A percentile compares a stretch with the other conserved stretches of the same genome.
Conservation (phyloP, 2,113 vertebrate species). For the Hippocampus zosterae region DNA sequence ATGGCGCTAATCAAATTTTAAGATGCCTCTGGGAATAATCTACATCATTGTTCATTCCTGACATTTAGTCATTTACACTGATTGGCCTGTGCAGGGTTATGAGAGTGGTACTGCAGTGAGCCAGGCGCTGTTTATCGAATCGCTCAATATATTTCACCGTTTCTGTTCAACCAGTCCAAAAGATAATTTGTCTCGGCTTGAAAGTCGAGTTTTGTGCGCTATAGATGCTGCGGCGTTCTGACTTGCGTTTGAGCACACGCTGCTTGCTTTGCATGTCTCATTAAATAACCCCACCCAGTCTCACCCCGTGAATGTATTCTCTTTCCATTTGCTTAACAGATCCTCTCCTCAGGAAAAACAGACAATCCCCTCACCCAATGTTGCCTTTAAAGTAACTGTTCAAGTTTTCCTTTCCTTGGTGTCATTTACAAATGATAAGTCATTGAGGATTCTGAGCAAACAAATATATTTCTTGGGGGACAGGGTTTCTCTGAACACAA, state of each 20-base stretch:
- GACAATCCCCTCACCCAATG: constrained; percentile 9
- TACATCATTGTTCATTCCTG: constrained; percentile 7
- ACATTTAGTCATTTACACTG: constrained; percentile 18
- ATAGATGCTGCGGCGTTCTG: not conserved
- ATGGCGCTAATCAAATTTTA: constrained; percentile 15
- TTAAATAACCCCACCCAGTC: not conserved
- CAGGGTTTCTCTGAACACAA: not conserved
- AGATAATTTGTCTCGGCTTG: not conserved
- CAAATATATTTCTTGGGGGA: not conserved
- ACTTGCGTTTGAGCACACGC: not conserved
- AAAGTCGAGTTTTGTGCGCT: not conserved
- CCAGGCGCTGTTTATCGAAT: not conserved
- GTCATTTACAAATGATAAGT: not conserved
- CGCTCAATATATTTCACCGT: not conserved
- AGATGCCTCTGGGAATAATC: constrained; percentile 18
- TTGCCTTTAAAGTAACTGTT: constrained; percentile 9
- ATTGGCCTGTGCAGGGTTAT: not conserved
- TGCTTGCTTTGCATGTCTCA: constrained; percentile 1
- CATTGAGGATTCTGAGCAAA: too few species aligned
- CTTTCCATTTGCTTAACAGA: constrained; percentile 7
- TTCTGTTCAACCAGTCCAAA: not conserved
- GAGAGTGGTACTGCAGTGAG: not conserved
- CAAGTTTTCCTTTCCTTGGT: not conserved
- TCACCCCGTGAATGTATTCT: not conserved
- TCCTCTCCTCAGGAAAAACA: constrained; percentile 17